phyloP scores from a whole-genome alignment of 2,888 invertebrate species.

The Torymus auratus region DNA sequence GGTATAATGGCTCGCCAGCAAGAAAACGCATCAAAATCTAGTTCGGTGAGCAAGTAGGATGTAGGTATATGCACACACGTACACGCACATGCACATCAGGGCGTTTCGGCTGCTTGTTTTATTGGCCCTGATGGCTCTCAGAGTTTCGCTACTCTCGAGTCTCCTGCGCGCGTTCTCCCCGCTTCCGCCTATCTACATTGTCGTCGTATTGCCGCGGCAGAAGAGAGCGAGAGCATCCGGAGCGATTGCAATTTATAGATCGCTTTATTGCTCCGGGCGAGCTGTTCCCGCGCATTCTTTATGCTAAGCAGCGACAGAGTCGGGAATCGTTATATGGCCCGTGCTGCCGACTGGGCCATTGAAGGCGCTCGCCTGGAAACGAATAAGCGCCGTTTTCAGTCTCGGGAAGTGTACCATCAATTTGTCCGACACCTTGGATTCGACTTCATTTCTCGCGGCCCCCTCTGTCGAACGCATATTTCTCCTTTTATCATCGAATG shows the following conservation, averaged over 20 bases:
- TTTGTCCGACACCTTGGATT: conserved; percentile 58
- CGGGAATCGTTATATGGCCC: conserved; percentile 54
- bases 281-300: conserved; percentile 37
- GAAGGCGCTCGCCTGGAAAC: conserved; percentile 36
- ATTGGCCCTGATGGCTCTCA: conserved; percentile 40
- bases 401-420: conserved; percentile 56
- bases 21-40: conserved; percentile 43
- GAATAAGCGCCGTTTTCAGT: conserved; percentile 43
- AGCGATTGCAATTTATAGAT: conserved; percentile 58
- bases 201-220: not conserved
- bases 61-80: too few relatives aligned
- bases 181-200: conserved; percentile 11
- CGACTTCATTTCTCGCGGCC: conserved; percentile 44
- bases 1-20: conserved; percentile 59
- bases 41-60: not conserved
- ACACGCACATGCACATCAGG: not conserved
- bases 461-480: conserved; percentile 19
- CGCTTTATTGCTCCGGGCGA: conserved; percentile 51
- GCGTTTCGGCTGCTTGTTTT: conserved; percentile 19
- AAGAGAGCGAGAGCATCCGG: conserved; percentile 40
- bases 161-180: conserved; percentile 15
- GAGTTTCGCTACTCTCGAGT: conserved; percentile 23
- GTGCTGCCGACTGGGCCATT: conserved; percentile 12
- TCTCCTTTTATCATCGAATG: not conserved
- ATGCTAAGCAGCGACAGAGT: conserved; percentile 57